Evolutionary conservation across 2,888 invertebrate genomes (phyloP).

Genomic region (Sabatieria punctata): DNA sequence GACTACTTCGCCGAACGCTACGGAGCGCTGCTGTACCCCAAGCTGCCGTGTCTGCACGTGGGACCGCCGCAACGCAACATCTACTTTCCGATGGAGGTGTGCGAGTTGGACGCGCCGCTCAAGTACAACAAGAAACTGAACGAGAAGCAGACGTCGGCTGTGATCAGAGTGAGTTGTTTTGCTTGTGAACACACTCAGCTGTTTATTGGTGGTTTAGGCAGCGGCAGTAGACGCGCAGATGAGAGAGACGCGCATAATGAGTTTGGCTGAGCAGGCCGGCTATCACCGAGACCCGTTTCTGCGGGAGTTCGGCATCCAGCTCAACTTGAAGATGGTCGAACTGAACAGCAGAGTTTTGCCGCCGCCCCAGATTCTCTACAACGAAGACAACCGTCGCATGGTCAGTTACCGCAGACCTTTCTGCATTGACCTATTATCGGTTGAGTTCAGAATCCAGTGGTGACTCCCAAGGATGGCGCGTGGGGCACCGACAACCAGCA

Average conservation of each 20-base stretch:
- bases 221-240: slow-evolving; percentile 23
- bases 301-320: slow-evolving; percentile 9
- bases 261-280: slow-evolving; percentile 18
- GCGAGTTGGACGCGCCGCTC: slow-evolving; percentile 20
- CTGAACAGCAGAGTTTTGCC: slow-evolving; percentile 22
- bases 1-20: slow-evolving; percentile 23
- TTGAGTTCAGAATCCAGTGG: slow-evolving; percentile 17
- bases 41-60: slow-evolving; percentile 24
- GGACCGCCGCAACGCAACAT: slow-evolving; percentile 22
- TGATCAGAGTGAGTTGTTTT: slow-evolving; percentile 8
- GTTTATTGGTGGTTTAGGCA: slow-evolving; percentile 13
- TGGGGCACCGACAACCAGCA: slow-evolving; percentile 23
- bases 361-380: slow-evolving; percentile 22
- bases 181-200: no score
- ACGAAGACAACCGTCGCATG: slow-evolving; percentile 1
- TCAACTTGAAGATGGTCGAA: slow-evolving; percentile 21
- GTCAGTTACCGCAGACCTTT: no score
- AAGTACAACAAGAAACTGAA: slow-evolving; percentile 24
- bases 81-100: slow-evolving; percentile 23
- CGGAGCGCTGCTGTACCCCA: slow-evolving; percentile 17
- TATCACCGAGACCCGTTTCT: slow-evolving; percentile 18
- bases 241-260: slow-evolving; percentile 19
- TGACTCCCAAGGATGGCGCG: slow-evolving; percentile 21
- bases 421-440: no score
- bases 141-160: slow-evolving; percentile 16